phyloP scores from a whole-genome alignment of 2,888 invertebrate species.

The Scaptomyza tumidula region DNA sequence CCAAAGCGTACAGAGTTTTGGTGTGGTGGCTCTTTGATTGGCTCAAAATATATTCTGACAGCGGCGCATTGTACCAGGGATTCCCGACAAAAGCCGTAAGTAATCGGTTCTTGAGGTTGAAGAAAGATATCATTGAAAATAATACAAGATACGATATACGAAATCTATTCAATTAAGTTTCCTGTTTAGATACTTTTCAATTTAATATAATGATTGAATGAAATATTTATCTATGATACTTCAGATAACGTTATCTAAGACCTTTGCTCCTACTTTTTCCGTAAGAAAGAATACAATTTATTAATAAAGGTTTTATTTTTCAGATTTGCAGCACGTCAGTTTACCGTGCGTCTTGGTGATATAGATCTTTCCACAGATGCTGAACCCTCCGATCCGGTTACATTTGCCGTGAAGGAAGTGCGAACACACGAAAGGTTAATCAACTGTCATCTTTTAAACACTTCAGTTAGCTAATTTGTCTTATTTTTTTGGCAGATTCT shows the following conservation, averaged over 20 bases:
- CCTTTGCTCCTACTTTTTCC: too few species aligned
- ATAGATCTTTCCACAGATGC: constrained; percentile 93
- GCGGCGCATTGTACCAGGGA: constrained; percentile 97
- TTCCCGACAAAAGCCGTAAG: constrained; percentile 94
- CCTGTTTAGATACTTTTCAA: too few species aligned
- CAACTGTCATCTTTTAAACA: rapidly evolving
- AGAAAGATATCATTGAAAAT: too few species aligned
- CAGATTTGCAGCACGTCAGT: constrained; percentile 94
- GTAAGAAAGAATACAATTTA: neutral
- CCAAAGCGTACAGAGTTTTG: constrained; percentile 94
- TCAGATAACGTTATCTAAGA: too few species aligned
- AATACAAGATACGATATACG: too few species aligned
- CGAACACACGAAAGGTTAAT: constrained; percentile 89
- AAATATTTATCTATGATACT: too few species aligned
- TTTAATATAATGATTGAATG: too few species aligned
- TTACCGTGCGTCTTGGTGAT: constrained; percentile 95
- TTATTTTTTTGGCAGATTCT: constrained; percentile 86
- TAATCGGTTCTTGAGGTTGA: too few species aligned
- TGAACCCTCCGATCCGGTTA: constrained; percentile 93
- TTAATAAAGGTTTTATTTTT: constrained; percentile 11
- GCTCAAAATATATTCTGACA: constrained; percentile 91
- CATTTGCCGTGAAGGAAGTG: constrained; percentile 91
- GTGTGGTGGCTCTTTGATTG: constrained; percentile 96
- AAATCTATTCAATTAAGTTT: too few species aligned
- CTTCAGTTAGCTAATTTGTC: neutral